These are phyloP conservation scores for Ochropleura leucogaster DNA, from an alignment of 2,888 invertebrate species.

Conservation along the genomic window DNA sequence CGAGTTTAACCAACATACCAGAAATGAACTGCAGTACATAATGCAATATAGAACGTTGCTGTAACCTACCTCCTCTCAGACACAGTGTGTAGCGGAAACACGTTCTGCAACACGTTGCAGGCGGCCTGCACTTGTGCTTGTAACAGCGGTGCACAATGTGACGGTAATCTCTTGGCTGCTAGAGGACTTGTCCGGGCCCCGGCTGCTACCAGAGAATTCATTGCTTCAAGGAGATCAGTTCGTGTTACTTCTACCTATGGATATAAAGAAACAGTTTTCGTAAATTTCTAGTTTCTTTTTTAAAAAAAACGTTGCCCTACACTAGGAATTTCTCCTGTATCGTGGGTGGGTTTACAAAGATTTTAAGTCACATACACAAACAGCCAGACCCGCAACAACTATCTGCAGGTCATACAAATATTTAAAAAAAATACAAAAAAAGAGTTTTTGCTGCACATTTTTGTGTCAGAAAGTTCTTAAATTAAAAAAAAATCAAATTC, in stretches of 20 bases:
- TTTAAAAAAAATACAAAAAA: too few species aligned
- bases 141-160: conserved; percentile 64
- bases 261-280: not conserved
- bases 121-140: conserved; percentile 69
- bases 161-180: conserved; percentile 77
- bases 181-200: conserved; percentile 81
- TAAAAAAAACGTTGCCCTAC: too few species aligned
- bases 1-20: not conserved
- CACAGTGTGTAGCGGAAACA: conserved; percentile 57
- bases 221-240: conserved; percentile 80
- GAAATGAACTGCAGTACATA: not conserved
- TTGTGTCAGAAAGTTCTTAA: too few species aligned
- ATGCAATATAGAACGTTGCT: not conserved
- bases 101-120: conserved; percentile 66
- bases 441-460: too few species aligned
- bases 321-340: too few species aligned
- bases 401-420: too few species aligned
- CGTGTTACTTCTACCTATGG: conserved; percentile 83
- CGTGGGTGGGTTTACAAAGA: too few species aligned
- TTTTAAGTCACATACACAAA: too few species aligned
- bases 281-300: not conserved
- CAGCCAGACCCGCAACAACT: too few species aligned
- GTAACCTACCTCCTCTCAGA: conserved; percentile 53
- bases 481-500: too few species aligned
- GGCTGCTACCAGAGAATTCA: conserved; percentile 83